A percentile compares a stretch with the other conserved stretches of the same genome.
phyloP scores from a whole-genome alignment of 1,140 invertebrate species.

The Stegodyphus dumicola region DNA sequence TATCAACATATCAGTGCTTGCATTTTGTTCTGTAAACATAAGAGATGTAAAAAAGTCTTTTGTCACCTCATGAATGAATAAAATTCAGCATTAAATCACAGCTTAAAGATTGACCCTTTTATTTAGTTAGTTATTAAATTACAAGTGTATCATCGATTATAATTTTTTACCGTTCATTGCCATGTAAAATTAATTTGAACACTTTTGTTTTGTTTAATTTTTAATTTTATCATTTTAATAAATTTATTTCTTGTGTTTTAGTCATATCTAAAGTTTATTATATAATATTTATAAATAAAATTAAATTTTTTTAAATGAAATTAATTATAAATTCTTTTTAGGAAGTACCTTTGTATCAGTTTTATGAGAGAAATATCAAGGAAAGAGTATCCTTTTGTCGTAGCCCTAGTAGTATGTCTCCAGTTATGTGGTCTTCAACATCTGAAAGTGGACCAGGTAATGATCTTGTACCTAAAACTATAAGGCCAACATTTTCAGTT shows the following conservation, averaged over 20 bases:
- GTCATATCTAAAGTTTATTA: background rate
- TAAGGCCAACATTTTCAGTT: conserved; percentile 27
- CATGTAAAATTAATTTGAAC: too few relatives aligned
- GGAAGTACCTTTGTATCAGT: conserved; percentile 90
- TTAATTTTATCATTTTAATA: background rate
- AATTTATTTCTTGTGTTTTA: background rate
- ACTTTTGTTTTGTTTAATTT: background rate
- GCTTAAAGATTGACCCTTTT: too few relatives aligned
- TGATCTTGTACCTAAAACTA: background rate
- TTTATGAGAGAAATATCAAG: conserved; percentile 83
- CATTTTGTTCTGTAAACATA: too few relatives aligned
- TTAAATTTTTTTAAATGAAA: background rate
- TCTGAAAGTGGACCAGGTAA: background rate
- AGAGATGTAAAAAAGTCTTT: too few relatives aligned
- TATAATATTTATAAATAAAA: background rate
- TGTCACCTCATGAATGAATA: too few relatives aligned
- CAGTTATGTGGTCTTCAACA: conserved; percentile 23
- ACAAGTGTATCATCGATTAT: too few relatives aligned
- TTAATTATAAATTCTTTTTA: background rate
- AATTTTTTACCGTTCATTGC: too few relatives aligned
- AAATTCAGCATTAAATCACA: too few relatives aligned
- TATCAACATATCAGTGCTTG: too few relatives aligned
- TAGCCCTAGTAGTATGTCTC: conserved; percentile 45
- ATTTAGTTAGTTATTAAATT: too few relatives aligned
- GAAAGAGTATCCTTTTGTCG: conserved; percentile 70